These are phyloP conservation scores for Malthinus seriepunctatus DNA, from an alignment of 2,888 invertebrate species.

Conservation along the genomic window DNA sequence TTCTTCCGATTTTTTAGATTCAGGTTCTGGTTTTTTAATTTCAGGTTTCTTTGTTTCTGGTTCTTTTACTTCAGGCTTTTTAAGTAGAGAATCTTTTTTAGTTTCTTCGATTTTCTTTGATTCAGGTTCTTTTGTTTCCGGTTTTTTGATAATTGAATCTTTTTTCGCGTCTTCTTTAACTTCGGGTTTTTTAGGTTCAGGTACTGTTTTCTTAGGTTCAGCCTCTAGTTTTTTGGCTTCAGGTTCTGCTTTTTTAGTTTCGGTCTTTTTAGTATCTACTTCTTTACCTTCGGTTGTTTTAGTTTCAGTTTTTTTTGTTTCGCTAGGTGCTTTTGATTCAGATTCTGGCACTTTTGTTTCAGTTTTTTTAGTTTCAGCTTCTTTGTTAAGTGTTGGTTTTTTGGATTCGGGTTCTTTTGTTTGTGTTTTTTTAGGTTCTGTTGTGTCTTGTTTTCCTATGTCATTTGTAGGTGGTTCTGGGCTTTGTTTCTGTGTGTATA, in stretches of 20 bases:
- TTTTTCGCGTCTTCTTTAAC: conserved; percentile 11
- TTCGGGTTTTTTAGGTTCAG: conserved; percentile 38
- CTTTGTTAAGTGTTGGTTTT: conserved; percentile 23
- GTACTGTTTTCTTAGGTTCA: conserved; percentile 49
- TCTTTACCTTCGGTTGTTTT: conserved; percentile 40
- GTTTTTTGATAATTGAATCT: conserved; percentile 34
- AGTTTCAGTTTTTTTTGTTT: conserved; percentile 35
- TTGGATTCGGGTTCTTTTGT: conserved; percentile 50
- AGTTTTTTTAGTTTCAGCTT: conserved; percentile 50
- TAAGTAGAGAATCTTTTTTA: conserved; percentile 19
- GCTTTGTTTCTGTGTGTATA: conserved; percentile 28
- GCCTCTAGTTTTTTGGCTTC: conserved; percentile 36
- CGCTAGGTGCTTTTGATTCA: conserved; percentile 25
- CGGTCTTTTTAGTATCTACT: conserved; percentile 33
- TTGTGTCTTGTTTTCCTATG: conserved; percentile 44
- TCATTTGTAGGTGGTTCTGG: conserved; percentile 38
- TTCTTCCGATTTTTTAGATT: conserved; percentile 25
- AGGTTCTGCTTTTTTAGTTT: conserved; percentile 51
- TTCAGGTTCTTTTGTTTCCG: conserved; percentile 37
- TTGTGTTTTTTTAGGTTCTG: conserved; percentile 42
- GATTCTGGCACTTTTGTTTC: conserved; percentile 35
- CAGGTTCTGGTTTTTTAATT: conserved; percentile 22
- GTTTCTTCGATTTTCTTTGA: conserved; percentile 25
- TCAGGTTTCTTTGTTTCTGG: conserved; percentile 9
- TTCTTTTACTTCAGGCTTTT: conserved; percentile 19